A percentile compares a stretch with the other conserved stretches of the same genome.
Conservation (phyloP, 2,113 vertebrate species). For the Hippocampus guttulatus region DNA sequence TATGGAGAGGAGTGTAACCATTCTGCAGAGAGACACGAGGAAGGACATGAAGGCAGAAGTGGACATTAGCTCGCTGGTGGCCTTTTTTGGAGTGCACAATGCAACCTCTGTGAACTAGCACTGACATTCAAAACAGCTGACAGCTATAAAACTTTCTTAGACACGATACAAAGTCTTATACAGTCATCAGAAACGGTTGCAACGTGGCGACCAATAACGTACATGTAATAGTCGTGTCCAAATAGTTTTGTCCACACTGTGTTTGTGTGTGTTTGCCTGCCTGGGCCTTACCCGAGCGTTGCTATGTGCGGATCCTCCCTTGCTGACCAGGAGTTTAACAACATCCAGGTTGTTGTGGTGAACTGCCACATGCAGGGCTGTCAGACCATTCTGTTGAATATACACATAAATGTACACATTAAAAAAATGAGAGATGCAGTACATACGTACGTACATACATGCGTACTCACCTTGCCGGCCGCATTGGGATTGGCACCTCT, state of each 20-base stretch:
- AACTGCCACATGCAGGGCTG: slow-evolving; percentile 93
- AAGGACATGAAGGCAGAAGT: slow-evolving; percentile 7
- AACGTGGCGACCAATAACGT: not conserved
- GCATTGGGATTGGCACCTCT: slow-evolving; percentile 85
- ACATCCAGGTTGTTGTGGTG: slow-evolving; percentile 97
- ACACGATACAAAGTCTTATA: not conserved
- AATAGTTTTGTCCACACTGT: slow-evolving; percentile 5
- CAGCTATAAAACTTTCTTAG: not conserved
- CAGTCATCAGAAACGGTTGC: not conserved
- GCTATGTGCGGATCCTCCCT: slow-evolving; percentile 88
- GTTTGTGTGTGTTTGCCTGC: slow-evolving; percentile 24
- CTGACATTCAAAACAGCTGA: too few species aligned
- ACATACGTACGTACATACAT: not conserved
- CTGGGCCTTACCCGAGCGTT: slow-evolving; percentile 83
- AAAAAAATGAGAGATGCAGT: slow-evolving; percentile 56
- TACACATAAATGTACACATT: slow-evolving; percentile 38
- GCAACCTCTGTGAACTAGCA: too few species aligned
- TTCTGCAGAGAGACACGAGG: slow-evolving; percentile 73
- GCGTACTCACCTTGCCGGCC: slow-evolving; percentile 82
- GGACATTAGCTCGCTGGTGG: not conserved
- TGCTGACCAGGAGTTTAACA: slow-evolving; percentile 88
- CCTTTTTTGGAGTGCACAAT: too few species aligned
- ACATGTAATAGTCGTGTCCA: slow-evolving; percentile 20
- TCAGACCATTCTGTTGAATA: slow-evolving; percentile 94
- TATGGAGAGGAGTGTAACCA: slow-evolving; percentile 91